Evolutionary conservation across 2,797 vertebrate species (phyloP), one percentile per base, ranked within the genome.

Genomic region (Decapterus maruadsi): DNA sequence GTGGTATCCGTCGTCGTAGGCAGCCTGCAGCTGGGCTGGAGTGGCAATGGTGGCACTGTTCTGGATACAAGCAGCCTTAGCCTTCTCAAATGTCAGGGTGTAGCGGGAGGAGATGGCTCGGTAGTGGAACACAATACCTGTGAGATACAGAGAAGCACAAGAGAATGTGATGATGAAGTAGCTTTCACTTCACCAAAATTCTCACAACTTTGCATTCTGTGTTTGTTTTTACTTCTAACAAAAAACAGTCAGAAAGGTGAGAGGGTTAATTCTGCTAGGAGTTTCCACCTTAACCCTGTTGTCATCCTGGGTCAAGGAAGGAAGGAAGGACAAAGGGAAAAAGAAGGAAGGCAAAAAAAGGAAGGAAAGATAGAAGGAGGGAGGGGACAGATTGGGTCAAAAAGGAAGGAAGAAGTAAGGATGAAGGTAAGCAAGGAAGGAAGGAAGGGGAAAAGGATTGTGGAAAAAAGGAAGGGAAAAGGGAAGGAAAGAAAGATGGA

Each of bases 111-210:
- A 96, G 87, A 99, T 99, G 67, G 98, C 97, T 86, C 98, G 95
- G 90, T 99, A 99, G 90, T 99, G 98, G 93, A 99, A 99, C 40
- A 99, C 97, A 0, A 99, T 91, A 13, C 98, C 98, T 99, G 90
- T 46, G 14, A 83, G 61, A 72, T 10, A 59, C 2, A 68, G 3
- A 42, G 34, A 36, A 34, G 31, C 31, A 34, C 4, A 34, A 34
- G 31, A 34, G 31, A 4, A 34, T 34, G 31, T 34, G 6, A 19
- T 34, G 6, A 19, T 46, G 17, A 46, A n/a, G 19, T 48, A n/a
- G 8, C 19, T 8, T 48, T 48, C 8, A 10, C n/a, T 50, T 50
- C 11, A 19, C 8, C 8, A 20, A n/a, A 19, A 10, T 10, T 50
- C 17, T 50, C 50, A 17, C n/a, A 38, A 20, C n/a, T n/a, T 1